Conservation (phyloP, 2,113 vertebrate genomes). For the Cavia aperea region DNA sequence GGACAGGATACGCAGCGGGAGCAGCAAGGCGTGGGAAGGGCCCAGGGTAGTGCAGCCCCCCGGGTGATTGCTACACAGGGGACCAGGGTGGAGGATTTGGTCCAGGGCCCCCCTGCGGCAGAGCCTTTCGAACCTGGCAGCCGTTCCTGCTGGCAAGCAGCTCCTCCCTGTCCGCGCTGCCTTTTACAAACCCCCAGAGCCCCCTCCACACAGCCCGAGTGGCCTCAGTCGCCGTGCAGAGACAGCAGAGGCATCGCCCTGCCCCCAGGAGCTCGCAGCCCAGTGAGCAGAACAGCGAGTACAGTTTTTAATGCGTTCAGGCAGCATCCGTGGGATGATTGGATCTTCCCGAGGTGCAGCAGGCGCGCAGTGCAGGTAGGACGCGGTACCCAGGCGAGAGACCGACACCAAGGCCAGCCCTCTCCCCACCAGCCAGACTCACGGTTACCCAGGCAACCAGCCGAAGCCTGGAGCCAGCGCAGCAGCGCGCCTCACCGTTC, state of each 20-base stretch:
- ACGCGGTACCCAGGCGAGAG: conserved; percentile 16
- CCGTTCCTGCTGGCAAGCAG: neutral
- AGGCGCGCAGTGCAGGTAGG: neutral
- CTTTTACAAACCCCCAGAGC: neutral
- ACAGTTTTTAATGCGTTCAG: neutral
- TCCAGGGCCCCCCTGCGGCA: fast-evolving
- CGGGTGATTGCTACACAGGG: fast-evolving
- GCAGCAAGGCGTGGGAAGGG: neutral
- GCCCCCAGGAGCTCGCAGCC: neutral
- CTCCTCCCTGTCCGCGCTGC: neutral
- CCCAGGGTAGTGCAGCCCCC: neutral
- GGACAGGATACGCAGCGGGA: neutral
- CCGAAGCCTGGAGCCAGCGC: neutral
- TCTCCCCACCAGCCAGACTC: neutral
- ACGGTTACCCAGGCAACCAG: conserved; percentile 52
- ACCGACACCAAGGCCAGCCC: conserved; percentile 63
- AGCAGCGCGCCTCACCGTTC: neutral
- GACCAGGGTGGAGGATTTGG: neutral
- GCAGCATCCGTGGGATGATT: neutral
- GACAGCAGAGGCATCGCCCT: neutral
- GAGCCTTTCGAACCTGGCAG: neutral
- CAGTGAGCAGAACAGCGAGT: neutral
- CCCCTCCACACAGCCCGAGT: neutral
- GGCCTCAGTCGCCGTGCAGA: neutral
- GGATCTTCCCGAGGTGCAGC: neutral